phyloP scores from a whole-genome alignment of 1,140 invertebrate species.

The Sycobia sp. region DNA sequence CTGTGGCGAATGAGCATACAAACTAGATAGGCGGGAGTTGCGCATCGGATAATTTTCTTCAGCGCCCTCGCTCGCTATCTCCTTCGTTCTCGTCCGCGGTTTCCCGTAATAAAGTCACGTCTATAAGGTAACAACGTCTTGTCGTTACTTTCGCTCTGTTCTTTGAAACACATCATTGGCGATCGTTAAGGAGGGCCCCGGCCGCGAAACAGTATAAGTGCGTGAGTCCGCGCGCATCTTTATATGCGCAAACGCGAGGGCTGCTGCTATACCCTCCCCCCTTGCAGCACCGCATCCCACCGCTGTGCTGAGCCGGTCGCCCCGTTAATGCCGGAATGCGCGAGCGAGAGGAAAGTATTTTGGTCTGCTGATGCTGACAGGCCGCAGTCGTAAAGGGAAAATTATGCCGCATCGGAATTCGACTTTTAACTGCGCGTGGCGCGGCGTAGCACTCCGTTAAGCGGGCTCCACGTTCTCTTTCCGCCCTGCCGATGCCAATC shows the following conservation, averaged over 20 bases:
- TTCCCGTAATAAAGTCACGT: constrained; percentile 22
- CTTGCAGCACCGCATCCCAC: too few species aligned
- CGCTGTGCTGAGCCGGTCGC: too few species aligned
- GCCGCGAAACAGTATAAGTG: background rate
- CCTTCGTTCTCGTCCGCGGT: background rate
- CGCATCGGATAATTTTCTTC: constrained; percentile 8
- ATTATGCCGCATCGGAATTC: constrained; percentile 20
- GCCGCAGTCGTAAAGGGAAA: constrained; percentile 21
- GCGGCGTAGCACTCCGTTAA: constrained; percentile 2
- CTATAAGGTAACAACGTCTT: constrained; percentile 18
- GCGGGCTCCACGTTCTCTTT: too few species aligned
- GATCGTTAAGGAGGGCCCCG: constrained; percentile 25
- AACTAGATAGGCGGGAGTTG: too few species aligned
- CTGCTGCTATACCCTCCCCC: too few species aligned
- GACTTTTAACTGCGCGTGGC: background rate
- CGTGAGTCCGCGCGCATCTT: background rate
- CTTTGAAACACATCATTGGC: constrained; percentile 23
- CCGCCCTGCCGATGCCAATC: too few species aligned
- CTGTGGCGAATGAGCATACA: too few species aligned
- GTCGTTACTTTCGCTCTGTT: constrained; percentile 22
- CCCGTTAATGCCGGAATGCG: constrained; percentile 12
- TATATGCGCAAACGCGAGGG: background rate
- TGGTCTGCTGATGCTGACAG: constrained; percentile 12
- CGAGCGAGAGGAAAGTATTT: constrained; percentile 6
- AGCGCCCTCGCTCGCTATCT: too few species aligned